These are phyloP conservation scores for Raja brachyura DNA, from an alignment of 2,113 vertebrate genomes.

Conservation along the genomic window DNA sequence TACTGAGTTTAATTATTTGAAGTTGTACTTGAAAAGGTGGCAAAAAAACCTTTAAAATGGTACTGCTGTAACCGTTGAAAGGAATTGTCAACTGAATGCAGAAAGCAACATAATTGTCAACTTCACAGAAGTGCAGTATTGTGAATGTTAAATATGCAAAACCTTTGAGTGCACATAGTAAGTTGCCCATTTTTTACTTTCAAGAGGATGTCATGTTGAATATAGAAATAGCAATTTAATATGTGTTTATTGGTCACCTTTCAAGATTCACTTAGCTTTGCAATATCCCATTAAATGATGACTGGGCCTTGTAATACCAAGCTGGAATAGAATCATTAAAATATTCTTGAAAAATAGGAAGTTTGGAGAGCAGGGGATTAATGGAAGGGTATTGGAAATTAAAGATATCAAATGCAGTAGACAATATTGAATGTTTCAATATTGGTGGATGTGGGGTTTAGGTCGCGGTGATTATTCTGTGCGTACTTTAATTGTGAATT, in stretches of 20 bases:
- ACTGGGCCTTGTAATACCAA: background rate
- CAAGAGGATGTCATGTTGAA: background rate
- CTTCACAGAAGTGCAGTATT: background rate
- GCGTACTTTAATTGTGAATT: background rate
- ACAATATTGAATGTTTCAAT: background rate
- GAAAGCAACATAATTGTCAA: background rate
- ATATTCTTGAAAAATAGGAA: background rate
- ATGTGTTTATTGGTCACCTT: constrained; percentile 19
- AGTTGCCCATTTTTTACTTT: too few relatives aligned
- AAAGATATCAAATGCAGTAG: background rate
- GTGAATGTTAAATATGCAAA: background rate
- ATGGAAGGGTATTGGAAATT: background rate
- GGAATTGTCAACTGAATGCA: background rate
- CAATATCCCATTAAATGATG: background rate
- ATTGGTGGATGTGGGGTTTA: background rate
- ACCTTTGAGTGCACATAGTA: background rate
- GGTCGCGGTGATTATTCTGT: too few relatives aligned
- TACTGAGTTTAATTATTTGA: background rate
- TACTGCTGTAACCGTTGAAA: background rate
- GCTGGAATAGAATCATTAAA: background rate
- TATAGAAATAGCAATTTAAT: constrained; percentile 26
- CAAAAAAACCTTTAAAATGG: constrained; percentile 1
- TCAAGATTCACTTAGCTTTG: background rate
- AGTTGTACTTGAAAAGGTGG: background rate
- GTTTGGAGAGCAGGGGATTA: background rate